Conservation (phyloP, 2,888 invertebrate species). For the Drosophila peninsularis region DNA sequence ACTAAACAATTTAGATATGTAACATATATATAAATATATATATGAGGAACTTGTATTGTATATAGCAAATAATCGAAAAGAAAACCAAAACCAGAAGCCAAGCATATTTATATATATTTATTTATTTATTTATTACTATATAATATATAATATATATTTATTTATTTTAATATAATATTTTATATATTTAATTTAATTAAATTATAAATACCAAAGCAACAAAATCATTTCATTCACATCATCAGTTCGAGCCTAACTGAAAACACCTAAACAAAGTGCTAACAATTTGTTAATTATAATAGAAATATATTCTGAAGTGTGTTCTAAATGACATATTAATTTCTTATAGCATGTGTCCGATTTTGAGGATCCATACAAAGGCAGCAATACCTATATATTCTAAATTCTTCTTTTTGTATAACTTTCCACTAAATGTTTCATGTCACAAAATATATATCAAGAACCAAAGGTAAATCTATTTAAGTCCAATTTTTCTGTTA, state of each 20-base stretch:
- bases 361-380: conserved; percentile 88
- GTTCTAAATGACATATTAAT: conserved; percentile 64
- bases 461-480: conserved; percentile 65
- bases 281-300: conserved; percentile 16
- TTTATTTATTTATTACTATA: conserved; percentile 18
- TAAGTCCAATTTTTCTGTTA: conserved; percentile 42
- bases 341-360: conserved; percentile 89
- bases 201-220: conserved; percentile 35
- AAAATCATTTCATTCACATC: background rate
- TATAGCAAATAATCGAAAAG: conserved; percentile 23
- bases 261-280: conserved; percentile 21
- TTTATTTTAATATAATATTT: conserved; percentile 21
- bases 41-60: conserved; percentile 35
- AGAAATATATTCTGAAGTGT: conserved; percentile 42
- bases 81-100: conserved; percentile 57
- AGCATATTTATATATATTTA: conserved; percentile 33
- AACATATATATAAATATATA: background rate
- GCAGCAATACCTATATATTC: conserved; percentile 95
- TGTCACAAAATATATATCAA: conserved; percentile 46
- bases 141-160: conserved; percentile 32
- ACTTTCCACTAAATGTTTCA: conserved; percentile 69
- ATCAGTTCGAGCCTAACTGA: conserved; percentile 17
- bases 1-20: conserved; percentile 42
- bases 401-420: conserved; percentile 85
- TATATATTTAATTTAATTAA: conserved; percentile 24